A percentile compares a stretch with the other conserved stretches of the same genome.
These are phyloP conservation scores for Symphodus melops DNA, from an alignment of 2,113 vertebrate species.

Conservation along the genomic window DNA sequence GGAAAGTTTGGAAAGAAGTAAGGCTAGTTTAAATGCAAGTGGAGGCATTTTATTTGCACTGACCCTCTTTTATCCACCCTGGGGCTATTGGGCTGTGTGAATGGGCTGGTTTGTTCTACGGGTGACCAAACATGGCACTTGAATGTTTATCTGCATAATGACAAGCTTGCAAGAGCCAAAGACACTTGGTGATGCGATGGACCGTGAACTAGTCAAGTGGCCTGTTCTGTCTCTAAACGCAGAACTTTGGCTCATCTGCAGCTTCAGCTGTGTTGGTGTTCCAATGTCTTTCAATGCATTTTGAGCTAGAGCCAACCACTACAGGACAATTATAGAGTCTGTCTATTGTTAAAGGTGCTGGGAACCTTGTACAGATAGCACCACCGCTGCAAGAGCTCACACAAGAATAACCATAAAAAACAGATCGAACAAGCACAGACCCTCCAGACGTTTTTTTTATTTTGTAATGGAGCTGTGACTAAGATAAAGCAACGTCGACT, in stretches of 20 bases:
- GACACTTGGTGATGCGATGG: slow-evolving; percentile 63
- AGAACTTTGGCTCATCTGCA: slow-evolving; percentile 39
- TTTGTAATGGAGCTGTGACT: too few relatives aligned
- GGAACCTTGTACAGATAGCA: slow-evolving; percentile 31
- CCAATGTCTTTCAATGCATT: slow-evolving; percentile 23
- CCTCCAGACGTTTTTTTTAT: too few relatives aligned
- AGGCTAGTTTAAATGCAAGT: slow-evolving; percentile 45
- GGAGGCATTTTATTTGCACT: slow-evolving; percentile 55
- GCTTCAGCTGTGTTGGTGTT: slow-evolving; percentile 17
- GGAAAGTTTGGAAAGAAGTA: slow-evolving; percentile 27
- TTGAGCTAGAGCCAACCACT: slow-evolving; percentile 17
- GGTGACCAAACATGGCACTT: slow-evolving; percentile 71
- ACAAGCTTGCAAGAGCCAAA: slow-evolving; percentile 58
- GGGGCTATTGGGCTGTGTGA: slow-evolving; percentile 50
- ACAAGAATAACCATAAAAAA: not conserved
- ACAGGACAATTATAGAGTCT: slow-evolving; percentile 19
- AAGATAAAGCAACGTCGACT: too few relatives aligned
- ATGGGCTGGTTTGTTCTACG: slow-evolving; percentile 63
- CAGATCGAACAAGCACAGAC: too few relatives aligned
- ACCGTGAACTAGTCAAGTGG: slow-evolving; percentile 68
- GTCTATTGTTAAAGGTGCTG: slow-evolving; percentile 37
- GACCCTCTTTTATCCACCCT: slow-evolving; percentile 48
- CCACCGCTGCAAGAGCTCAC: not conserved
- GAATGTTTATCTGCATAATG: slow-evolving; percentile 60
- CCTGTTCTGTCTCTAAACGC: slow-evolving; percentile 41